Base-by-base conservation (phyloP, 2,113 vertebrate species). In the Acinonyx jubatus region DNA sequence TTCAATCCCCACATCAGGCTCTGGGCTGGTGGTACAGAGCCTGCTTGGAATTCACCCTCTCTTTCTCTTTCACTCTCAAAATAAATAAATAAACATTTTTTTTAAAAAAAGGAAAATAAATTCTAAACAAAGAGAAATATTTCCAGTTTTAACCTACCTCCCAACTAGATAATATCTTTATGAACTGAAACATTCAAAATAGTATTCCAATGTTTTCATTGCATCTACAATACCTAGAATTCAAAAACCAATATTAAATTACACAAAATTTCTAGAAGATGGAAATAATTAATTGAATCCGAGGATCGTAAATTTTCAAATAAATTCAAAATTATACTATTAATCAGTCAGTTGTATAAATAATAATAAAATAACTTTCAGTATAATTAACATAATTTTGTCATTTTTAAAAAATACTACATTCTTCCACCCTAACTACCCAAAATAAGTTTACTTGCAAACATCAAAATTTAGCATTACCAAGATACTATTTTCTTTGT, bases 151-250 rank as follows among this genome's bases (percentile, higher is more conserved):
- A 88, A 92, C 1, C 33, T 71, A n/a, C 4, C 8, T 57, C 45
- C 25, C 5, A 80, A 61, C 16, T 76, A 73, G 21, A n/a, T 50
- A 57, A 31, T n/a, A 63, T 68, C 87, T 76, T 86, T 85, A 57
- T 73, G 29, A 92, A 41, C 5, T 95, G 45, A 92, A 76, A 84
- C 65, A 90, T 50, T 94, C 19, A 97, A 86, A 82, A 74, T 25
- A 84, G 5, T 69, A 92, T 63, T 45, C 3, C 19, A 89, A 21
- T 69, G 45, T 92, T 74, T 79, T 78, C 18, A 50, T 19, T 82
- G 19, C 3, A 89, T 31, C 65, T 66, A 45, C 0, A 76, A 33
- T 48, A 87, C 10, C 38, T 81, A 81, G 19, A 89, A 94, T 82
- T 94, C 29, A 94, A 95, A 95, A 1, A 21, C 1, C 18, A 89